Evolutionary conservation across 2,888 invertebrate species (phyloP).

Genomic region (Alloscopus bannaensis): DNA sequence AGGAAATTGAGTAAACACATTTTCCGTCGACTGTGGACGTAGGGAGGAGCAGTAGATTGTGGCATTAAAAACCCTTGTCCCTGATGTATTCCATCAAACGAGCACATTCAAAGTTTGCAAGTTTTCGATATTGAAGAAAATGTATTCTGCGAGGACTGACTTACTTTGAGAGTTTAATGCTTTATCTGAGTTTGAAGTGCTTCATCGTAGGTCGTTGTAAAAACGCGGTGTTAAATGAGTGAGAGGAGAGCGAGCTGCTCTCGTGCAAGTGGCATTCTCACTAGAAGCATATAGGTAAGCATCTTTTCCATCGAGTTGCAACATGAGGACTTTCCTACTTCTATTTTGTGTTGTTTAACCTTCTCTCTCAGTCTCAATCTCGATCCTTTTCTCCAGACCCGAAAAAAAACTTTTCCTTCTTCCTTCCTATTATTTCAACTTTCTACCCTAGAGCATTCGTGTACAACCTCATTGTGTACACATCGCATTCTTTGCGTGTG

Average conservation of each 20-base stretch:
- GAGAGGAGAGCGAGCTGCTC: too few relatives aligned
- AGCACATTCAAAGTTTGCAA: slow-evolving; percentile 21
- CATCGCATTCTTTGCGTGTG: too few relatives aligned
- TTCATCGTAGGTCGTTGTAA: slow-evolving; percentile 3
- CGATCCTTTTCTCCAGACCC: slow-evolving; percentile 4
- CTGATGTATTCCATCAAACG: neutral
- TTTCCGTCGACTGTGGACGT: slow-evolving; percentile 9
- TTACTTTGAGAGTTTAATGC: slow-evolving; percentile 11
- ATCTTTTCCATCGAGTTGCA: neutral
- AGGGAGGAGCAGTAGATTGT: slow-evolving; percentile 6
- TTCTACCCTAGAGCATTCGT: slow-evolving; percentile 28
- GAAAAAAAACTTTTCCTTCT: neutral
- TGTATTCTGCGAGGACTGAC: slow-evolving; percentile 14
- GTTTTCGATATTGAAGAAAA: slow-evolving; percentile 11
- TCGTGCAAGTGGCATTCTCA: neutral
- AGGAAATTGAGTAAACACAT: slow-evolving; percentile 24
- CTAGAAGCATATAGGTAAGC: neutral
- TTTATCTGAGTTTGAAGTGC: neutral
- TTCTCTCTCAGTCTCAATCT: neutral
- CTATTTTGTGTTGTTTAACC: neutral
- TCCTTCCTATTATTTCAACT: slow-evolving; percentile 14
- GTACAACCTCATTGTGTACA: slow-evolving; percentile 61
- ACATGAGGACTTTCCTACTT: slow-evolving; percentile 3
- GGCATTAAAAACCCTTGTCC: neutral
- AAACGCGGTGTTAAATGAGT: neutral